Conservation (phyloP, 2,888 invertebrate species). For the Timema cristinae region DNA sequence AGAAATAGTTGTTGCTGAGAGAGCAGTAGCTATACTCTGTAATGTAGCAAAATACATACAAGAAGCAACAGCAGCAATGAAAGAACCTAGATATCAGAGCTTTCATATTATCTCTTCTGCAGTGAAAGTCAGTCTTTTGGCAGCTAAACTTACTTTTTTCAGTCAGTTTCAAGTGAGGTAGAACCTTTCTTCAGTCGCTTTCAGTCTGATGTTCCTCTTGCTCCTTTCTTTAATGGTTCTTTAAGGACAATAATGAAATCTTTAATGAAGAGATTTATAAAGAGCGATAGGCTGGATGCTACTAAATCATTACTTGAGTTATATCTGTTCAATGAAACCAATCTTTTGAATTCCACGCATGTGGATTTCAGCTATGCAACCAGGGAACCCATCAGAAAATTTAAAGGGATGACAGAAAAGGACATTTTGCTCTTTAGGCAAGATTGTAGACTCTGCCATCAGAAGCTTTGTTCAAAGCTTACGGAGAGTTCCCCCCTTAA, state of each 20-base stretch:
- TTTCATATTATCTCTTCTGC: conserved; percentile 1
- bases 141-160: not conserved
- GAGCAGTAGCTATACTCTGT: not conserved
- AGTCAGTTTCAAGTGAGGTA: not conserved
- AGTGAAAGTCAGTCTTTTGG: not conserved
- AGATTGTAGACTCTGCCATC: not conserved
- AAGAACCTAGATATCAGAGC: conserved; percentile 1
- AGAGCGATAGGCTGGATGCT: not conserved
- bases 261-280: not conserved
- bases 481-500: not conserved
- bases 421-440: not conserved
- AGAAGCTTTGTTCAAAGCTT: not conserved
- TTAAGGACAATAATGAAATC: not conserved
- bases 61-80: not conserved
- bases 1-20: not conserved
- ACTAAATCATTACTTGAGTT: not conserved
- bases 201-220: not conserved
- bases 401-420: not conserved
- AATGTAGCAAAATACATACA: not conserved
- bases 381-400: not conserved
- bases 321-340: not conserved
- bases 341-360: not conserved
- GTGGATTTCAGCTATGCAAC: not conserved
- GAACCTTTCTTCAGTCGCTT: not conserved
- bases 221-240: not conserved